Conservation (phyloP, 1,140 invertebrate species). For the Atta colombica region DNA sequence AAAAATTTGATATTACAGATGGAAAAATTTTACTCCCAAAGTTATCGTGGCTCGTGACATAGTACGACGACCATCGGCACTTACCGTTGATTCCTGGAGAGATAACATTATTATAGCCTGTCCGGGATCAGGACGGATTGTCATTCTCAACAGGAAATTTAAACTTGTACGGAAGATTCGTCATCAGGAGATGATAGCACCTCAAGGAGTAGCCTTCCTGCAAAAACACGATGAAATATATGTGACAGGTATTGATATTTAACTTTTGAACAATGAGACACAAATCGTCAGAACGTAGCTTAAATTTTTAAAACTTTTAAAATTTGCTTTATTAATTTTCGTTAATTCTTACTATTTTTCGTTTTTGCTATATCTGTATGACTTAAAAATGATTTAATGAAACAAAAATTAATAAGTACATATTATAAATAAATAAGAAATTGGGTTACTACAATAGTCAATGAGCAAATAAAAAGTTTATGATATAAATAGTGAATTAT, state of each 20-base stretch:
- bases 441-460: no score
- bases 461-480: no score
- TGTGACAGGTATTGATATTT: conserved; percentile 86
- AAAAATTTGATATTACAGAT: conserved; percentile 52
- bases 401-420: no score
- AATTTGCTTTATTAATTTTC: not conserved
- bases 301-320: not conserved
- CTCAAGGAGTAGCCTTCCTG: conserved; percentile 90
- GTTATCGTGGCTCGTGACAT: conserved; percentile 48
- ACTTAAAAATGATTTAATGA: no score
- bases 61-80: conserved; percentile 87
- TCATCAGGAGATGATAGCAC: conserved; percentile 89
- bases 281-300: not conserved
- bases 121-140: conserved; percentile 87
- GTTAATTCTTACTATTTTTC: no score
- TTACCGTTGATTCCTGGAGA: conserved; percentile 88
- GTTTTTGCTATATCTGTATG: no score
- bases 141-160: conserved; percentile 88
- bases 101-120: conserved; percentile 88
- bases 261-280: not conserved
- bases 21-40: conserved; percentile 65
- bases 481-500: no score
- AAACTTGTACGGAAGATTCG: conserved; percentile 86
- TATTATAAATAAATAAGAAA: no score
- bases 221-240: conserved; percentile 88